Evolutionary conservation across 2,888 invertebrate genomes (phyloP).

Genomic region (Leptopterna dolabrata): DNA sequence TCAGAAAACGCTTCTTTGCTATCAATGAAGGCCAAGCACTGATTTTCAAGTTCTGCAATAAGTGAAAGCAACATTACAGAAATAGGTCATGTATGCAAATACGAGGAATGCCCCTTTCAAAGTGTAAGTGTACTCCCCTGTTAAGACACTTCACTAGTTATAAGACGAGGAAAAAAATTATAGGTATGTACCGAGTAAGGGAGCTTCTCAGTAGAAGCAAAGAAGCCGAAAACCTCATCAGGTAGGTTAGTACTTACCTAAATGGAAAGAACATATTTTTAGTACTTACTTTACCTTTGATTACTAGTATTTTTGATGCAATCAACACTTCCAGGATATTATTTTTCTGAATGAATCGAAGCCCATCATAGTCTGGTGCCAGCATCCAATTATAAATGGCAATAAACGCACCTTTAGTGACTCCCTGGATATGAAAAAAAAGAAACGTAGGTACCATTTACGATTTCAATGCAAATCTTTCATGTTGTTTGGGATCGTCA

Average conservation of each 20-base stretch:
- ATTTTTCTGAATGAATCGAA: constrained; percentile 74
- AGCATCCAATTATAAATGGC: constrained; percentile 88
- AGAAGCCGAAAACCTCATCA: too few species aligned
- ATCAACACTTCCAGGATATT: constrained; percentile 80
- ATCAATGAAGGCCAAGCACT: constrained; percentile 82
- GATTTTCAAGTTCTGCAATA: constrained; percentile 76
- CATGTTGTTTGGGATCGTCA: too few species aligned
- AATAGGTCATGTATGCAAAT: background rate
- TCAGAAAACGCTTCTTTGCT: constrained; percentile 78
- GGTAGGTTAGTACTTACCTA: too few species aligned
- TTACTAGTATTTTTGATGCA: constrained; percentile 77
- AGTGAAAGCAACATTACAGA: background rate
- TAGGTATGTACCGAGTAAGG: too few species aligned
- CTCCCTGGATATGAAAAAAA: constrained; percentile 64
- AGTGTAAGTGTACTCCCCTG: too few species aligned
- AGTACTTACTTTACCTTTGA: constrained; percentile 71
- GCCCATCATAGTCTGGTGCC: constrained; percentile 73
- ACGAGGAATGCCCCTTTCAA: too few species aligned
- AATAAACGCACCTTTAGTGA: constrained; percentile 73
- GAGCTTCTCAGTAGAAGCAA: too few species aligned
- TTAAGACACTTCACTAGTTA: too few species aligned
- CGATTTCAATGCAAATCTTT: too few species aligned
- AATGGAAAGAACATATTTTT: too few species aligned
- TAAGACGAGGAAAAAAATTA: too few species aligned
- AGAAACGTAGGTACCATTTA: too few species aligned